These are phyloP conservation scores for Drosophila eohydei DNA, from an alignment of 2,888 invertebrate genomes.

Conservation along the genomic window DNA sequence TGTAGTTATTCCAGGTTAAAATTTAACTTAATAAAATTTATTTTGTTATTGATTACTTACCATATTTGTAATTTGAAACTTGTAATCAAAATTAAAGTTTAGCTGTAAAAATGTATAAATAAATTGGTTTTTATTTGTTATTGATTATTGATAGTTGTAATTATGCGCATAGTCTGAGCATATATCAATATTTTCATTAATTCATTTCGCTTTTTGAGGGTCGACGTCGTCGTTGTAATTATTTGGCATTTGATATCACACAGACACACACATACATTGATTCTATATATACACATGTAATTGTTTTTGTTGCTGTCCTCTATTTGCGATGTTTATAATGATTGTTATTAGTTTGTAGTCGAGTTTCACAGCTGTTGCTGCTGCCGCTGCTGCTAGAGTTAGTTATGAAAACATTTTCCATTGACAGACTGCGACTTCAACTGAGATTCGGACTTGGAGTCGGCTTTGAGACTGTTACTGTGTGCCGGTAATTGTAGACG, in stretches of 20 bases:
- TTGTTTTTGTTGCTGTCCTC: conserved; percentile 51
- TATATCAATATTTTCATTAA: conserved; percentile 22
- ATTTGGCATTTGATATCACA: conserved; percentile 44
- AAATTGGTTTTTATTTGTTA: conserved; percentile 19
- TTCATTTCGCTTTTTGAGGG: conserved; percentile 44
- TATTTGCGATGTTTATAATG: conserved; percentile 50
- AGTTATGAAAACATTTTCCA: conserved; percentile 55
- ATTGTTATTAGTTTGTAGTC: conserved; percentile 50
- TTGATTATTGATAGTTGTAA: conserved; percentile 40
- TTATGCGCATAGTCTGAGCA: conserved; percentile 35
- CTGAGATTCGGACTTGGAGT: conserved; percentile 19
- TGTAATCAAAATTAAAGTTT: conserved; percentile 49
- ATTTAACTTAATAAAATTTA: background rate
- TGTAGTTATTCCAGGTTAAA: background rate
- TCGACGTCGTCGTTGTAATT: conserved; percentile 49
- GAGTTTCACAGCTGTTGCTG: conserved; percentile 35
- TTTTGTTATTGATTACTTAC: conserved; percentile 39
- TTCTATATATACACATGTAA: conserved; percentile 8
- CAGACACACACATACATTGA: background rate
- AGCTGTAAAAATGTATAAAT: conserved; percentile 45
- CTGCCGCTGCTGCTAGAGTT: conserved; percentile 25
- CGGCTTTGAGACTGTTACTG: conserved; percentile 1
- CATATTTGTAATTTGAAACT: conserved; percentile 56
- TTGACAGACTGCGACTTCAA: conserved; percentile 30
- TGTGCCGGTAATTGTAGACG: conserved; percentile 64